phyloP scores from a whole-genome alignment of 2,797 vertebrate genomes.

The Crenichthys baileyi region DNA sequence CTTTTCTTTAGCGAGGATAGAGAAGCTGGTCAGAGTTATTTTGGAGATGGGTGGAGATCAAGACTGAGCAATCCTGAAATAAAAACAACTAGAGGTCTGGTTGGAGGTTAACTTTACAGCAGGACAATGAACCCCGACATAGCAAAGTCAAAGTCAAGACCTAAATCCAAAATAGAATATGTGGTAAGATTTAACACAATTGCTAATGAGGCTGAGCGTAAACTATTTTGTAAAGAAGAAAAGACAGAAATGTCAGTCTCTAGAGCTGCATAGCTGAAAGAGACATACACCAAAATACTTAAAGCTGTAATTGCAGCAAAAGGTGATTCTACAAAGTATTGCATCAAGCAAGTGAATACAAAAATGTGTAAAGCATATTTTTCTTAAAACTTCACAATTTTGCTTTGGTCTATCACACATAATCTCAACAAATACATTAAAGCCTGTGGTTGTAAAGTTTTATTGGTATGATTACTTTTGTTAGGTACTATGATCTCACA shows the following conservation, averaged over 20 bases:
- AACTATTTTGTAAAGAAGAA: background rate
- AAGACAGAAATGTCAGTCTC: background rate
- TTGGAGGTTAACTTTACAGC: background rate
- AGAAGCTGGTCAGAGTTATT: background rate
- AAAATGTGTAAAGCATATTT: too few relatives aligned
- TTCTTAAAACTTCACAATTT: background rate
- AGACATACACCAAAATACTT: too few relatives aligned
- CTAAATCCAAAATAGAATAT: background rate
- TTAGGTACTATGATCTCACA: background rate
- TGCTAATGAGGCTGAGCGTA: background rate
- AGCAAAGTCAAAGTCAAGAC: background rate
- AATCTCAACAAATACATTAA: background rate
- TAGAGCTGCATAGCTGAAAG: background rate
- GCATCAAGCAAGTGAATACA: too few relatives aligned
- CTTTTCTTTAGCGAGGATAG: background rate
- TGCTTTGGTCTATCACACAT: background rate
- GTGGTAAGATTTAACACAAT: background rate
- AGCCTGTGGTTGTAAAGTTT: background rate
- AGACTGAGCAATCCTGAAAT: background rate
- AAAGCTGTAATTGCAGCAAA: too few relatives aligned
- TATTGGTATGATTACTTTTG: too few relatives aligned
- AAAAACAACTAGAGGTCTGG: background rate
- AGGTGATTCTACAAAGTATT: too few relatives aligned
- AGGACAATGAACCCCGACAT: background rate
- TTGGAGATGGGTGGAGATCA: background rate